phyloP scores from a whole-genome alignment of 2,888 invertebrate genomes.

The Caenorhabditis japonica region DNA sequence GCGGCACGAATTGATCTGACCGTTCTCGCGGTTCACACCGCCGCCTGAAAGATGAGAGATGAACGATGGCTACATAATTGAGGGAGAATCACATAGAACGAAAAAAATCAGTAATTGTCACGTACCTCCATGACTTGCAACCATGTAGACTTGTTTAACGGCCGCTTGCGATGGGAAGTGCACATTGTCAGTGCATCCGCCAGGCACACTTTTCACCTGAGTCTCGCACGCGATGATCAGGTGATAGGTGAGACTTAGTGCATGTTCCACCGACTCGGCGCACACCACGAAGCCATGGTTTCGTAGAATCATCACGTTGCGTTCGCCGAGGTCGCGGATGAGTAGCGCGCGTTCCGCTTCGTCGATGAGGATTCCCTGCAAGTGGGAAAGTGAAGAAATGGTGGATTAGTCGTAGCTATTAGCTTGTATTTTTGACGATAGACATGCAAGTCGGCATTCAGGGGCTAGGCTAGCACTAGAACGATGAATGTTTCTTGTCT shows the following conservation, averaged over 20 bases:
- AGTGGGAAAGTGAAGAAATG: conserved; percentile 3
- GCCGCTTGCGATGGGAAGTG: conserved; percentile 58
- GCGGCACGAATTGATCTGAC: conserved; percentile 57
- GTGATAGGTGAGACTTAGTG: conserved; percentile 88
- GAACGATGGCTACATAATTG: conserved; percentile 10
- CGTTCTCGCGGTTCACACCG: conserved; percentile 60
- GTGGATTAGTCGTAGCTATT: too few species aligned
- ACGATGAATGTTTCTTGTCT: too few species aligned
- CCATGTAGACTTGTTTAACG: conserved; percentile 62
- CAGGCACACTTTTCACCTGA: conserved; percentile 81
- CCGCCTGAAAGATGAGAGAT: conserved; percentile 60
- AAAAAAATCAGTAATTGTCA: conserved; percentile 17
- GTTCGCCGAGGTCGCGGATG: conserved; percentile 68
- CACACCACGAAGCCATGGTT: conserved; percentile 75
- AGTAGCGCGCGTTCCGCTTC: conserved; percentile 66
- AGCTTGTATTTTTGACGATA: too few species aligned
- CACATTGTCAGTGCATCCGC: conserved; percentile 44
- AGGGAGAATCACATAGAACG: conserved; percentile 8
- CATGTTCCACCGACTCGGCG: conserved; percentile 89
- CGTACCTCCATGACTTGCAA: conserved; percentile 67
- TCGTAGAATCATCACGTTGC: conserved; percentile 72
- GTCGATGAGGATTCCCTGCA: conserved; percentile 71
- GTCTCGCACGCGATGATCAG: conserved; percentile 90
- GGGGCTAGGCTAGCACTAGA: too few species aligned
- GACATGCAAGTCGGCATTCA: too few species aligned